Conservation (phyloP, 2,888 invertebrate genomes). For the Latrodectus hesperus region DNA sequence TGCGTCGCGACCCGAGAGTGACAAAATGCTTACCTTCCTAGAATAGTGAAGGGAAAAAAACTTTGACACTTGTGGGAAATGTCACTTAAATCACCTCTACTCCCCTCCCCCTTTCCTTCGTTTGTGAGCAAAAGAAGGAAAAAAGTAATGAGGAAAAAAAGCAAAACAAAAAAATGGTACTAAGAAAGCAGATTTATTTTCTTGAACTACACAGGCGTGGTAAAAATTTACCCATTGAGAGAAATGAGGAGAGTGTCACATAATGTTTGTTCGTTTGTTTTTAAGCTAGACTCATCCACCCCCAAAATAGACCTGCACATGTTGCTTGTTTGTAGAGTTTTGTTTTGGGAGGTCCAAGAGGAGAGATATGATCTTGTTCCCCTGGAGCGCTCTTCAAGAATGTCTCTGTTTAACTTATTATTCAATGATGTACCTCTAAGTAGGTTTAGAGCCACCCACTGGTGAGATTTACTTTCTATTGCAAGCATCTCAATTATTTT, state of each 20-base stretch:
- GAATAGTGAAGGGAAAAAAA: constrained; percentile 1
- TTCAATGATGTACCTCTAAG: no score
- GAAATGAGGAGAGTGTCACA: not conserved
- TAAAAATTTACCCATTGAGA: constrained; percentile 41
- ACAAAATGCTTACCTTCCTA: constrained; percentile 61
- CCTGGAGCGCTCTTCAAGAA: no score
- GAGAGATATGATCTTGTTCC: not conserved
- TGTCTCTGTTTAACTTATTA: no score
- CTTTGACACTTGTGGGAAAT: constrained; percentile 59
- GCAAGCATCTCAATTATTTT: no score
- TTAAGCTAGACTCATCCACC: not conserved
- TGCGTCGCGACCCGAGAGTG: constrained; percentile 49
- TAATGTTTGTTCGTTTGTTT: constrained; percentile 13
- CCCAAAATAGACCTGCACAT: no score
- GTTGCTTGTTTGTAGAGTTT: not conserved
- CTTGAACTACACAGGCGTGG: constrained; percentile 20
- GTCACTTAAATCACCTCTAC: constrained; percentile 49
- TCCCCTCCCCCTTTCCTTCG: not conserved
- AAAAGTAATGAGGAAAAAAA: constrained; percentile 5
- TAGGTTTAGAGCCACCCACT: no score
- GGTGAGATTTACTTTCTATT: no score
- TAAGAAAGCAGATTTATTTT: constrained; percentile 45
- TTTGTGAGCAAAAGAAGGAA: not conserved
- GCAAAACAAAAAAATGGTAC: not conserved
- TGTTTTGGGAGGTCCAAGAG: not conserved